Evolutionary conservation across 2,797 vertebrate species (phyloP), one percentile per base, ranked within the genome.

Genomic region (Semaprochilodus insignis): DNA sequence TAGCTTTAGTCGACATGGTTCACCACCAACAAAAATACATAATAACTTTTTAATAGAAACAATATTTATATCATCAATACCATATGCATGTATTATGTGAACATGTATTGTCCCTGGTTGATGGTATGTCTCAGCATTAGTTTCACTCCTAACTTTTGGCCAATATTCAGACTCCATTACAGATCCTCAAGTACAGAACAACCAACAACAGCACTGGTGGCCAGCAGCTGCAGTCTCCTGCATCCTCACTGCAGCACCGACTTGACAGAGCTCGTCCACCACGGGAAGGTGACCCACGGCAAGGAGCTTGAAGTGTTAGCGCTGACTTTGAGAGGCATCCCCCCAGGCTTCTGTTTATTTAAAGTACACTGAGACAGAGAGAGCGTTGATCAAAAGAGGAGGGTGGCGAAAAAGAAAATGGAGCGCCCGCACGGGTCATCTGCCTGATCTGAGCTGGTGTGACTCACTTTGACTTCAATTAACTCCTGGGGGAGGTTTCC

Each of bases 391-490:
- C 87, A 92, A 91, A 88, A 92, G 40, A 87, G 88, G 78, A 84
- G 86, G 82, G 88, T 48, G 31, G 78, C 65, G 21, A 25, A 62
- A 81, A 85, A 87, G 84, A 92, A 88, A 91, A 89, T 83, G 55
- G 83, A 89, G 87, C 82, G 85, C 34, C 87, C 83, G 81, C 87
- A 87, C 84, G 90, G 95, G 93, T 95, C 94, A 95, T 95, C 94
- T 93, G 88, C 91, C 88, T 90, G 92, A 95, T 95, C 94, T 93
- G 88, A 93, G 93, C 92, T 93, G 89, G 91, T 93, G 91, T 92
- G 93, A 93, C 93, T 93, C 91, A 88, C 90, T 92, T 94, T 95
- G 94, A 95, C 94, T 96, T 95, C 94, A 95, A 95, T 96, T 95
- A 95, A 95, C 93, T 95, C 93, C 93, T 89, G 78, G 54, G 93